Base-by-base conservation (phyloP, 2,797 vertebrate species). In the Malacoraja senta region DNA sequence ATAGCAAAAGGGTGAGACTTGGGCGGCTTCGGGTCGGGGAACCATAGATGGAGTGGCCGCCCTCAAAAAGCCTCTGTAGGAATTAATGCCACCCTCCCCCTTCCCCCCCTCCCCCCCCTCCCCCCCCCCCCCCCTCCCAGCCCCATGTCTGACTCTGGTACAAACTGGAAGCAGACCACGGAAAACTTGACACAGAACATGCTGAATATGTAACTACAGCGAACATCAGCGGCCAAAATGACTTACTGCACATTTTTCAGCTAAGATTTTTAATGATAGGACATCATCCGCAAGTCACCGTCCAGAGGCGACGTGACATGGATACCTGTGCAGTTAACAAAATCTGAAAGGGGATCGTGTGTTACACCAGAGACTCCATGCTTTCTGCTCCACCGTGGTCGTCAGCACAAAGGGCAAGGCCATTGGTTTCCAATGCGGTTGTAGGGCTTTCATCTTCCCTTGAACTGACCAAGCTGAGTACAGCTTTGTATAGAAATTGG, bases 401-500 rank as follows among this genome's bases (percentile, higher is more conserved):
- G 9, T 97, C 97, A 3, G 96, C 96, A 53, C 72, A 74, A 95
- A 97, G 95, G 93, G 97, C 96, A 90, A 97, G 96, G 6, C 97
- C 97, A 2, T 98, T 98, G 95, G 97, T 97, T 94, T 98, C 97
- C 58, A 97, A 95, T 21, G 97, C 98, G 93, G 96, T 96, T 10
- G 97, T 96, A 3, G 96, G 97, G 93, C 97, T 97, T 95, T 98
- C 96, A 65, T 99, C 98, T 95, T 99, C 98, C 94, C 97, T 97
- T 12, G 97, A 97, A 94, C 97, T 97, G 91, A 99, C 97, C 58
- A 99, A 97, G 96, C 98, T 99, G 95, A 99, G 97, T 95, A 99
- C 96, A 93, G 98, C 98, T 97, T 97, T 98, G 96, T 99, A 99
- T 93, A 99, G 97, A 95, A 99, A 99, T 95, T 98, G 98, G 94